phyloP scores from a whole-genome alignment of 2,888 invertebrate species.

The Pachydiplax longipennis region DNA sequence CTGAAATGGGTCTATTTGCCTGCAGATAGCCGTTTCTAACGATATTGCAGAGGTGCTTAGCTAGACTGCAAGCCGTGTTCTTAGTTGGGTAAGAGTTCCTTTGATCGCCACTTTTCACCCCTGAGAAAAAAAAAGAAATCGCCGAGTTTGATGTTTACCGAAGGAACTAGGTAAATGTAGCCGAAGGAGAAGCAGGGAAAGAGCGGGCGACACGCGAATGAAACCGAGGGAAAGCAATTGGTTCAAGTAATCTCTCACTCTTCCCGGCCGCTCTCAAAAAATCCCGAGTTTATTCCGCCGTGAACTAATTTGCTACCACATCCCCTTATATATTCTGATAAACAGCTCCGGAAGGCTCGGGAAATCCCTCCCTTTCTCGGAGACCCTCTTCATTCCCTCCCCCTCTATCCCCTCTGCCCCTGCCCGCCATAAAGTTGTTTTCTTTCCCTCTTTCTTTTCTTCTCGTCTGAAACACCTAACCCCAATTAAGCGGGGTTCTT shows the following conservation, averaged over 20 bases:
- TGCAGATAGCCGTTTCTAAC: too few species aligned
- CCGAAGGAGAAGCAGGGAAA: not conserved
- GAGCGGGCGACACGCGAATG: not conserved
- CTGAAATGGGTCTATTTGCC: too few species aligned
- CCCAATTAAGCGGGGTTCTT: not conserved
- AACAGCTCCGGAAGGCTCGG: not conserved
- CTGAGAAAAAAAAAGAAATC: not conserved
- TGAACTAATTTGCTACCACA: not conserved
- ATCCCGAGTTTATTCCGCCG: not conserved
- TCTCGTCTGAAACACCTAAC: not conserved
- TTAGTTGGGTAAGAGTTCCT: not conserved
- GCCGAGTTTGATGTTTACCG: not conserved
- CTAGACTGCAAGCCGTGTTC: too few species aligned
- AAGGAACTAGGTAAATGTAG: not conserved
- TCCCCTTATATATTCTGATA: not conserved
- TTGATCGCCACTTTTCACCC: not conserved
- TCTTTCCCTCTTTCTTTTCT: not conserved
- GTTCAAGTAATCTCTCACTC: not conserved
- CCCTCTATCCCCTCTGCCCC: not conserved
- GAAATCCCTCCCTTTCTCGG: not conserved
- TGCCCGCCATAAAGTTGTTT: not conserved
- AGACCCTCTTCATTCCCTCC: not conserved
- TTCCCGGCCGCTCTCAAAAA: not conserved
- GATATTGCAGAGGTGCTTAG: too few species aligned
- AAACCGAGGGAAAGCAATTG: not conserved